phyloP scores from a whole-genome alignment of 1,140 invertebrate species.

The Akabosia matsudoensis region DNA sequence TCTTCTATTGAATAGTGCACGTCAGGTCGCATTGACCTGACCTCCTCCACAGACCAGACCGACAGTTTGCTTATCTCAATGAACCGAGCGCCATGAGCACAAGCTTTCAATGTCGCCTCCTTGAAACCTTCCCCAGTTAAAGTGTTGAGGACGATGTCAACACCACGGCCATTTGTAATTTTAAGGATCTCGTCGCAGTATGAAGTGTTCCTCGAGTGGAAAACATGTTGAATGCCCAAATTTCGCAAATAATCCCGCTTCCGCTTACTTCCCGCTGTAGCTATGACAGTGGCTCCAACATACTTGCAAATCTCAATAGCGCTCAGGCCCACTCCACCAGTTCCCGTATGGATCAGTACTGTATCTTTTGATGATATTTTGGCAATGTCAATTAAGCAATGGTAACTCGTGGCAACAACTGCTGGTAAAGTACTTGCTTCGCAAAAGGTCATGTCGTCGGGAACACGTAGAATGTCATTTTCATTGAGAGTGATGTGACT shows the following conservation, averaged over 20 bases:
- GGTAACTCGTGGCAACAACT: neutral
- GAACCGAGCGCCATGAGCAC: neutral
- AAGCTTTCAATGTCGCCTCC: neutral
- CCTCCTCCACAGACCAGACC: neutral
- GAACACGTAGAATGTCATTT: neutral
- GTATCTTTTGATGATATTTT: neutral
- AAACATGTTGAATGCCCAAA: neutral
- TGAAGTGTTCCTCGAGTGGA: neutral
- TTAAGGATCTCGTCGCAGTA: neutral
- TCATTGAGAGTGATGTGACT: neutral
- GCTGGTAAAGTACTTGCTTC: neutral
- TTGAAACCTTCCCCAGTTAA: neutral
- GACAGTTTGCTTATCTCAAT: neutral
- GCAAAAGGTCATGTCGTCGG: neutral
- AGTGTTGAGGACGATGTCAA: neutral
- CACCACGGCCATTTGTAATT: neutral
- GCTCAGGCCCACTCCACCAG: neutral
- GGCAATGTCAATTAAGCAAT: neutral
- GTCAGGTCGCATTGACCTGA: neutral
- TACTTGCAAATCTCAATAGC: conserved; percentile 6
- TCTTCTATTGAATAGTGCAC: neutral
- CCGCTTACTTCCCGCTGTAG: neutral
- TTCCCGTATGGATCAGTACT: neutral
- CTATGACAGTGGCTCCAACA: neutral
- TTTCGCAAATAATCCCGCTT: neutral